A percentile compares a stretch with the other conserved stretches of the same genome.
These are phyloP conservation scores for Embiotoca jacksoni DNA, from an alignment of 2,113 vertebrate species.

Conservation along the genomic window DNA sequence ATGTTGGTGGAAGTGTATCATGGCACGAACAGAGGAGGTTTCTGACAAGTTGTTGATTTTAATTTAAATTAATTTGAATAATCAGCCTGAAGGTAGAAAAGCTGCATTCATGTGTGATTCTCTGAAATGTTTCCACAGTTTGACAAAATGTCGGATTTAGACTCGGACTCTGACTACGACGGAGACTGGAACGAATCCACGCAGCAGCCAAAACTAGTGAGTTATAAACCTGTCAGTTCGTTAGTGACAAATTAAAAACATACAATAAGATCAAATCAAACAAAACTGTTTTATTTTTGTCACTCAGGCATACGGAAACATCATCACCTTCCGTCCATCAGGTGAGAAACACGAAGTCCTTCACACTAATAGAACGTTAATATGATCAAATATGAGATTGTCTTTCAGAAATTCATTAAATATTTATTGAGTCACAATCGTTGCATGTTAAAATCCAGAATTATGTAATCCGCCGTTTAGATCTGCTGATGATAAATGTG, in stretches of 20 bases:
- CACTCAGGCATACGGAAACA: background rate
- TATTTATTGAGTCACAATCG: background rate
- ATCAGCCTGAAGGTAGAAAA: no score
- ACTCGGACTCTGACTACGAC: slow-evolving; percentile 35
- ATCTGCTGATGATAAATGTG: no score
- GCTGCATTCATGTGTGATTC: background rate
- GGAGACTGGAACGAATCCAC: background rate
- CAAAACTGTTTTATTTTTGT: background rate
- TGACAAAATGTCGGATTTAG: slow-evolving; percentile 62
- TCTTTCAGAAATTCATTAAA: background rate
- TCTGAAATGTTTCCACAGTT: slow-evolving; percentile 43
- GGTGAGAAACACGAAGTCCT: slow-evolving; percentile 28
- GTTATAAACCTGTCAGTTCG: slow-evolving; percentile 1
- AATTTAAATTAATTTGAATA: no score
- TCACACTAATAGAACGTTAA: background rate
- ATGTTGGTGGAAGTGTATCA: no score
- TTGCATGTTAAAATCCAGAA: background rate
- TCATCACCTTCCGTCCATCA: background rate
- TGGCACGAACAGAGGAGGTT: no score
- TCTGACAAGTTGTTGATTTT: no score
- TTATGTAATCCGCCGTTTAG: no score
- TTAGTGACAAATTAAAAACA: no score
- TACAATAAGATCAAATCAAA: no score
- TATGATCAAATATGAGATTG: no score
- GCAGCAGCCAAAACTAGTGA: slow-evolving; percentile 32